A percentile compares a stretch with the other conserved stretches of the same genome.
Conservation (phyloP, 1,140 invertebrate species). For the Grapholita molesta region DNA sequence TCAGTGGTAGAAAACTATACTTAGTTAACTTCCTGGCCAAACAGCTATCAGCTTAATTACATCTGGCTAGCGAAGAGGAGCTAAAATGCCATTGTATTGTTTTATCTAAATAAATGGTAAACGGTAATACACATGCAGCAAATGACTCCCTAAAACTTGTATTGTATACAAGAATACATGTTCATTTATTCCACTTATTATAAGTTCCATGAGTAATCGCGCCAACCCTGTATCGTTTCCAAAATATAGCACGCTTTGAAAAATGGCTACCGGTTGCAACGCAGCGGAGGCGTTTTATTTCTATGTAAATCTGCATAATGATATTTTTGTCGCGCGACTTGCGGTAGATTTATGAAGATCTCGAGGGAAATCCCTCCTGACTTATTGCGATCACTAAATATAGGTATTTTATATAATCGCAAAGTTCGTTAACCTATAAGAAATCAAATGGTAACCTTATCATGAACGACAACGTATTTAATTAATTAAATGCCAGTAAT, state of each 20-base stretch:
- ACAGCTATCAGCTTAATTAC: too few species aligned
- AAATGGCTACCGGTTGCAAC: constrained; percentile 29
- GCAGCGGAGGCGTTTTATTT: constrained; percentile 59
- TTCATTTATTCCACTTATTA: not conserved
- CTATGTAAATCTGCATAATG: constrained; percentile 76
- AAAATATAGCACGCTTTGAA: constrained; percentile 7
- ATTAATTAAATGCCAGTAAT: not conserved
- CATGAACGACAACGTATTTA: too few species aligned
- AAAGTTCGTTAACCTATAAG: not conserved
- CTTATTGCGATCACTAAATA: not conserved
- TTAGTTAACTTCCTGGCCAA: too few species aligned
- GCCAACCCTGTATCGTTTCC: constrained; percentile 19
- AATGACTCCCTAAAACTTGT: too few species aligned
- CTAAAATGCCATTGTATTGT: too few species aligned
- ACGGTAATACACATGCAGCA: too few species aligned
- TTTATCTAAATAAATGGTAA: too few species aligned
- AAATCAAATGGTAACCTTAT: not conserved
- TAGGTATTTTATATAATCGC: too few species aligned
- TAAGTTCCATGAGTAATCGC: not conserved
- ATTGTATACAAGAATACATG: not conserved
- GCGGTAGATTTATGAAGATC: constrained; percentile 59
- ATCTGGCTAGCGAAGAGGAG: too few species aligned
- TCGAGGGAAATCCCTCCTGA: constrained; percentile 33
- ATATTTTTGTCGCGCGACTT: constrained; percentile 72
- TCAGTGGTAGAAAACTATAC: too few species aligned